Percentiles rank a stretch among this genome's conserved stretches.
Conservation (phyloP, 2,113 vertebrate species). For the Gymnarchus niloticus region DNA sequence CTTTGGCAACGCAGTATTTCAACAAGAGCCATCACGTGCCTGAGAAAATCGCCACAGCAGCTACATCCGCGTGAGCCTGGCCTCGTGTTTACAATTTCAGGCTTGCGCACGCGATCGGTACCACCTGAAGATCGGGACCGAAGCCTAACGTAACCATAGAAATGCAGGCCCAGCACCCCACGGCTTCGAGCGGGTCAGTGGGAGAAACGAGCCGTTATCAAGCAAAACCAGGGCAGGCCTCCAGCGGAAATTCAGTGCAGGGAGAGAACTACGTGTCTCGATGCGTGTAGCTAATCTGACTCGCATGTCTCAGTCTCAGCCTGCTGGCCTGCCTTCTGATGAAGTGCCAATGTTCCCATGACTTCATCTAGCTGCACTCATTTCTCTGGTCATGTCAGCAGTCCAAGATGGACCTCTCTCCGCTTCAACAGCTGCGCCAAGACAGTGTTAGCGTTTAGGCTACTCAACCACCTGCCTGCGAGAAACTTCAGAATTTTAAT, state of each 20-base stretch:
- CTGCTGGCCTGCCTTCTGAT: too few species aligned
- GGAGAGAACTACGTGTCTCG: too few species aligned
- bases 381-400: too few species aligned
- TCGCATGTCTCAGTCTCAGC: too few species aligned
- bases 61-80: background rate
- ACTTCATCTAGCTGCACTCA: too few species aligned
- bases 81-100: background rate
- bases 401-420: background rate
- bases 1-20: background rate
- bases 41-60: background rate
- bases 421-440: background rate
- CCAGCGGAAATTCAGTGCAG: too few species aligned
- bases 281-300: too few species aligned
- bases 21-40: background rate
- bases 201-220: background rate
- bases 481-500: background rate
- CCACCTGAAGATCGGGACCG: background rate
- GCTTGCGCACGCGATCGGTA: background rate
- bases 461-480: background rate
- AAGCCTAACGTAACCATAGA: background rate
- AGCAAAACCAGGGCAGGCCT: too few species aligned
- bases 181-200: background rate
- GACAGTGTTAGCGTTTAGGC: background rate
- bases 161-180: background rate
- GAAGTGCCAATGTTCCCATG: too few species aligned